phyloP scores from a whole-genome alignment of 2,113 vertebrate species.

The Todiramphus saurophagus region DNA sequence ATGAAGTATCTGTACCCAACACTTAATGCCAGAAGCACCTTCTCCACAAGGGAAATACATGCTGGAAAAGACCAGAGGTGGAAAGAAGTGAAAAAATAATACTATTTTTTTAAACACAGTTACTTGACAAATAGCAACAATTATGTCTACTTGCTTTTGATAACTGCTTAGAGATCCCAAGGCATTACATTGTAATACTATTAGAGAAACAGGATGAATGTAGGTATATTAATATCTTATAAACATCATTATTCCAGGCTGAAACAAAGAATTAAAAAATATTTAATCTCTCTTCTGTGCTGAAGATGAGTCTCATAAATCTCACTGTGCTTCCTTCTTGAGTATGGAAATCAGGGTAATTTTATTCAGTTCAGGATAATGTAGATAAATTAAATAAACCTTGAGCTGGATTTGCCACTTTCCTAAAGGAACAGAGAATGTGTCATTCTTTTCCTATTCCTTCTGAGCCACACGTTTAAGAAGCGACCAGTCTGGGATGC shows the following conservation, averaged over 20 bases:
- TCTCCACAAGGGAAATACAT: neutral
- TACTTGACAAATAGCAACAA: neutral
- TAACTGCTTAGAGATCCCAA: neutral
- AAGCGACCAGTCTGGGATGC: neutral
- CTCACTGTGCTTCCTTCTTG: neutral
- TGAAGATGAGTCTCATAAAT: neutral
- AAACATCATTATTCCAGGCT: neutral
- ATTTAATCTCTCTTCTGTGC: neutral
- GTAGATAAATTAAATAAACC: neutral
- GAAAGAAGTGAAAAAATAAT: neutral
- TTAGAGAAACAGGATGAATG: neutral
- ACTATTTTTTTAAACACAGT: neutral
- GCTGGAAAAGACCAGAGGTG: neutral
- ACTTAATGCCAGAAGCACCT: neutral
- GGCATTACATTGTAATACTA: neutral
- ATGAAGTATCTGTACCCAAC: neutral
- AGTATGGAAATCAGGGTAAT: neutral
- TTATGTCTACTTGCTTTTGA: neutral
- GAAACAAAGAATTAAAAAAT: slow-evolving; percentile 18
- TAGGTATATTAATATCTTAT: neutral
- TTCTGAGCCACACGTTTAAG: neutral
- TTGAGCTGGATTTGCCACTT: neutral
- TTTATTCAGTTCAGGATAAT: neutral
- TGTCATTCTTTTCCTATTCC: neutral
- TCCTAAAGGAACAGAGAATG: neutral